Evolutionary conservation across 2,888 invertebrate species (phyloP).

Genomic region (Trachelus stipa): DNA sequence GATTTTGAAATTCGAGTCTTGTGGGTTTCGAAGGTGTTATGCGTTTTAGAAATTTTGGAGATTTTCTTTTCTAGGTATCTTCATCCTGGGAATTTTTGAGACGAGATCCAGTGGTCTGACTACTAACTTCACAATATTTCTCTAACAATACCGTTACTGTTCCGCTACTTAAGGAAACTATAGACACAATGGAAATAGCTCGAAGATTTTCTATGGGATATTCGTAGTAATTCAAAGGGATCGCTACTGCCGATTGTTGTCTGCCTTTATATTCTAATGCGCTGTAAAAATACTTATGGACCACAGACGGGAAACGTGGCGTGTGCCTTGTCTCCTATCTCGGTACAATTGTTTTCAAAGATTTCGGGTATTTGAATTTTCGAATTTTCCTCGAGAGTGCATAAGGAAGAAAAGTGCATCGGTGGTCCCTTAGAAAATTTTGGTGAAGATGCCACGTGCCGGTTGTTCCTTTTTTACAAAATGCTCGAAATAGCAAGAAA

Average conservation of each 20-base stretch:
- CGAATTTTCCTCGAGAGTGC: neutral
- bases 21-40: neutral
- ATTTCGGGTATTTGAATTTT: neutral
- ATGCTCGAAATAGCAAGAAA: neutral
- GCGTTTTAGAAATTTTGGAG: neutral
- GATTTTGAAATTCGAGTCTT: neutral
- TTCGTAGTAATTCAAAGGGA: conserved; percentile 26
- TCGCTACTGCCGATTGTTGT: conserved; percentile 29
- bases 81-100: neutral
- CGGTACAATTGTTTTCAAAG: neutral
- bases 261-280: conserved; percentile 26
- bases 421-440: neutral
- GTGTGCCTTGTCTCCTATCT: neutral
- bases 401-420: neutral
- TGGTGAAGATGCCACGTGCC: neutral
- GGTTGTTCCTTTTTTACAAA: neutral
- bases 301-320: conserved; percentile 5
- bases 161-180: conserved; percentile 38
- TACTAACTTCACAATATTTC: conserved; percentile 25
- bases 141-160: conserved; percentile 45
- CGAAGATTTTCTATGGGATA: conserved; percentile 27
- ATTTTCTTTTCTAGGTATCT: neutral
- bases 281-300: conserved; percentile 19
- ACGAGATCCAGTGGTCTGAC: neutral
- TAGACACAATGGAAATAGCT: conserved; percentile 35